Conservation (phyloP, 1,140 invertebrate species). For the Meloidogyne chitwoodi region DNA sequence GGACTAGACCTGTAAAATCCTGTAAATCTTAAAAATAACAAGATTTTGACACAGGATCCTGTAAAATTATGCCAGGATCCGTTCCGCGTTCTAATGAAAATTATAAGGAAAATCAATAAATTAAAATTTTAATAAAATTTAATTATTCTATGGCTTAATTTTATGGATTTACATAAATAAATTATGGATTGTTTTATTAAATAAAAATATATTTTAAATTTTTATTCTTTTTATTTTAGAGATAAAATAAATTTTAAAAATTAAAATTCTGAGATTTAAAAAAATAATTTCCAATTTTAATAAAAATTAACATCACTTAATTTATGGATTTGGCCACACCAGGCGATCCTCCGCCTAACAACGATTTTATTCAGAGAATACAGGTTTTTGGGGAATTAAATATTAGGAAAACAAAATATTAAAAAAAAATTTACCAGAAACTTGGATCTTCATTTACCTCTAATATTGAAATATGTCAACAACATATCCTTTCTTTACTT, state of each 20-base stretch:
- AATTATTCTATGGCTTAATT: too few species aligned
- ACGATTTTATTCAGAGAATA: constrained; percentile 4
- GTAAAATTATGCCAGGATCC: too few species aligned
- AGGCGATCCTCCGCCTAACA: not conserved
- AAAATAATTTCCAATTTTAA: not conserved
- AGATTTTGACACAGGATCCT: too few species aligned
- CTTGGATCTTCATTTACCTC: constrained; percentile 25
- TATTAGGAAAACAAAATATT: too few species aligned
- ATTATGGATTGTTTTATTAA: too few species aligned
- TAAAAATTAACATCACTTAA: not conserved
- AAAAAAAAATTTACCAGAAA: constrained; percentile 18
- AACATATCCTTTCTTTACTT: constrained; percentile 13
- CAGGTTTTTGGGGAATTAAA: not conserved
- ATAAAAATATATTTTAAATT: not conserved
- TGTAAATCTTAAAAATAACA: too few species aligned
- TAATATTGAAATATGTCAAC: constrained; percentile 22
- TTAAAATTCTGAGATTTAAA: not conserved
- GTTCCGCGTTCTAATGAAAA: too few species aligned
- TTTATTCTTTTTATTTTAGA: not conserved
- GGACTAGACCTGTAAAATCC: too few species aligned
- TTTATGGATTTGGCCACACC: constrained; percentile 8
- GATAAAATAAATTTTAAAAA: not conserved
- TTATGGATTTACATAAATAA: too few species aligned
- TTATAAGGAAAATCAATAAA: too few species aligned
- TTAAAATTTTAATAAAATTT: too few species aligned